Evolutionary conservation across 1,140 invertebrate genomes (phyloP).

Genomic region (Pogonus chalceus): DNA sequence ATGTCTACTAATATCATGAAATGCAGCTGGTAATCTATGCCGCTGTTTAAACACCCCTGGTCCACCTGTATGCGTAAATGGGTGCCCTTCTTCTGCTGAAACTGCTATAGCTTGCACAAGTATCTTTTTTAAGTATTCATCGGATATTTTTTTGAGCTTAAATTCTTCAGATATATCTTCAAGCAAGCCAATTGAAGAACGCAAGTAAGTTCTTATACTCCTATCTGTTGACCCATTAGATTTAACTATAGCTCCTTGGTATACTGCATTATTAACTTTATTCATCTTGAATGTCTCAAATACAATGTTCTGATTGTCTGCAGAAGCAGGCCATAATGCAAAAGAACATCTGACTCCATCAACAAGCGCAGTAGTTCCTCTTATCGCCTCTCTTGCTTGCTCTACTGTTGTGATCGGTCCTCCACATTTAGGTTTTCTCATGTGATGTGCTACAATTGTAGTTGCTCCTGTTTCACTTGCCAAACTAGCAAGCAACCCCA

Average conservation of each 20-base stretch:
- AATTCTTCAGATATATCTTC: conserved; percentile 3
- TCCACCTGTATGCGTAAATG: conserved; percentile 8
- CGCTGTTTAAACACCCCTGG: not conserved
- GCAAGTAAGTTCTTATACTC: conserved; percentile 8
- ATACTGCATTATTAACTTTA: not conserved
- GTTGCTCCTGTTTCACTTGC: too few species aligned
- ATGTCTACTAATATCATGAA: conserved; percentile 4
- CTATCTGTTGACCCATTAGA: conserved; percentile 6
- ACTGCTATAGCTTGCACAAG: not conserved
- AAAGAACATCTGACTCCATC: conserved; percentile 4
- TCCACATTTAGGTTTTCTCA: too few species aligned
- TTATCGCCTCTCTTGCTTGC: conserved; percentile 8
- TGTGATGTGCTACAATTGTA: too few species aligned
- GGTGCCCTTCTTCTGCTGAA: conserved; percentile 3
- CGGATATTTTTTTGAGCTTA: not conserved
- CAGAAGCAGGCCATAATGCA: conserved; percentile 7
- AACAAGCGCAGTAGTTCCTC: conserved; percentile 7
- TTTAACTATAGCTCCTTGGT: conserved; percentile 7
- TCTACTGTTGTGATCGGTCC: too few species aligned
- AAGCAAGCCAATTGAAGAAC: conserved; percentile 3
- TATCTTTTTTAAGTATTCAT: conserved; percentile 6
- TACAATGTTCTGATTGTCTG: not conserved
- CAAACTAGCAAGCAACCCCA: too few species aligned
- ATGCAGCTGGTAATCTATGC: conserved; percentile 6
- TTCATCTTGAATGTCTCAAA: conserved; percentile 1